A percentile compares a stretch with the other conserved stretches of the same genome.
Conservation (phyloP, 1,140 invertebrate genomes). For the Lepidurus couesii region DNA sequence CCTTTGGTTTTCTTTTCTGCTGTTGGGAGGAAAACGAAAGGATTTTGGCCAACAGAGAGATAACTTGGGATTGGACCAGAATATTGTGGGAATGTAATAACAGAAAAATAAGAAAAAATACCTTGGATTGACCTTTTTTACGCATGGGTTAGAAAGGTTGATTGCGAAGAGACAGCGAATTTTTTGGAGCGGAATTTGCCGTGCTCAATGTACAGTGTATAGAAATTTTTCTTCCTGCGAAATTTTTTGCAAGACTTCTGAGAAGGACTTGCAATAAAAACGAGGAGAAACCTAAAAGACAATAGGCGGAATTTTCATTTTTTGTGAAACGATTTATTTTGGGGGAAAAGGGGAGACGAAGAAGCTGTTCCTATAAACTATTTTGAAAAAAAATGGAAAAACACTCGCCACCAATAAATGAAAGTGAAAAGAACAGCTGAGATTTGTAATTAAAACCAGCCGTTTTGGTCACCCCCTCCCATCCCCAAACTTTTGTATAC, state of each 20-base stretch:
- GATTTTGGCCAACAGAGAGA: no score
- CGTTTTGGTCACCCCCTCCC: no score
- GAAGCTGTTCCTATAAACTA: neutral
- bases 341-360: neutral
- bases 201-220: slow-evolving; percentile 22
- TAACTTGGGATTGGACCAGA: no score
- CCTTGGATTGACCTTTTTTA: no score
- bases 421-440: neutral
- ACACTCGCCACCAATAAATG: slow-evolving; percentile 2
- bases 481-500: neutral
- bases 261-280: neutral
- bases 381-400: neutral
- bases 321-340: neutral
- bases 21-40: no score
- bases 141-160: no score
- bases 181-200: neutral
- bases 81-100: no score
- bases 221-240: neutral
- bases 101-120: no score
- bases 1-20: no score
- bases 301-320: neutral
- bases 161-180: neutral
- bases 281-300: neutral
- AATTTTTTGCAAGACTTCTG: neutral
- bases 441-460: neutral